Evolutionary conservation across 2,113 vertebrate genomes (phyloP).

Genomic region (Silurus asotus): DNA sequence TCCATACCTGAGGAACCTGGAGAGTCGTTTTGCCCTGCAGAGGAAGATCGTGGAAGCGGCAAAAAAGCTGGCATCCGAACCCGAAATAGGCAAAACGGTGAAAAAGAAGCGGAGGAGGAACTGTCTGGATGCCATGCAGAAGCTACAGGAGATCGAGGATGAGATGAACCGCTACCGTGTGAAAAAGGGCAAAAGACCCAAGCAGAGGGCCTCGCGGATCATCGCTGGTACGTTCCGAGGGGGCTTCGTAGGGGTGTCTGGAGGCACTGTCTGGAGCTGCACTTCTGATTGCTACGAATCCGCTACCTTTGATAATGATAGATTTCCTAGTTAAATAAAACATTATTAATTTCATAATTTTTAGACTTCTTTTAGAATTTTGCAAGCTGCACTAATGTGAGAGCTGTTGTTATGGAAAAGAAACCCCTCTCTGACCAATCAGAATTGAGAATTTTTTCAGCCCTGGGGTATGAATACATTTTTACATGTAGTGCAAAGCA

Average conservation of each 20-base stretch:
- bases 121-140: slow-evolving; percentile 86
- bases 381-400: not conserved
- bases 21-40: slow-evolving; percentile 92
- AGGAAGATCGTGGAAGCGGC: slow-evolving; percentile 94
- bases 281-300: not conserved
- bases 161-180: slow-evolving; percentile 92
- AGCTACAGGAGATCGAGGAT: slow-evolving; percentile 91
- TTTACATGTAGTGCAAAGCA: not conserved
- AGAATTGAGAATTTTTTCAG: not conserved
- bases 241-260: not conserved
- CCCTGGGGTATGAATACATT: not conserved
- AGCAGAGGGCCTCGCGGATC: slow-evolving; percentile 81
- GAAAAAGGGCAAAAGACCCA: slow-evolving; percentile 88
- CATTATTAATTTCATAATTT: not conserved
- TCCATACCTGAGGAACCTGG: slow-evolving; percentile 86
- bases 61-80: slow-evolving; percentile 87
- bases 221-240: slow-evolving; percentile 75
- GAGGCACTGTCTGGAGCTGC: not conserved
- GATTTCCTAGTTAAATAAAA: not conserved
- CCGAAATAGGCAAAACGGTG: slow-evolving; percentile 88
- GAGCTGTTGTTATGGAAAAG: not conserved
- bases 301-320: not conserved
- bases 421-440: not conserved
- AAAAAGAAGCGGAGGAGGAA: slow-evolving; percentile 94
- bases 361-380: not conserved